Base-by-base conservation (phyloP, 2,113 vertebrate genomes). In the Proteles cristata region DNA sequence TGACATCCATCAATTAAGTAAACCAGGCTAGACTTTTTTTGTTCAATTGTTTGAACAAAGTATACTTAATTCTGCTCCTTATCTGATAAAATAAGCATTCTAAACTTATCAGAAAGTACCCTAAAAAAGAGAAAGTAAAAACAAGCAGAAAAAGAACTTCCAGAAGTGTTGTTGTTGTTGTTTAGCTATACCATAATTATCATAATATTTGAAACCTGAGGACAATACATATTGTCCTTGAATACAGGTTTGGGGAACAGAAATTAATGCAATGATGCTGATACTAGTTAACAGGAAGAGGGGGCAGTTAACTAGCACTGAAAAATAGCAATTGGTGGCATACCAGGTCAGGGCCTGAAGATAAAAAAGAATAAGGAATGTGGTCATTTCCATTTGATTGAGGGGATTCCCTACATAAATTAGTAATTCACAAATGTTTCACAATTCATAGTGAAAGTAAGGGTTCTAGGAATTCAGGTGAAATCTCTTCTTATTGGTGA, bases 171-270 rank as follows among this genome's bases (percentile, higher is more conserved):
- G 39, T 43, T 66, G 28, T 43, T 35, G 28, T 68, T 68, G 85
- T 25, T 74, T 11, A 88, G 39, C 33, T 55, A 16, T 9, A 61
- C n/a, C n/a, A 39, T 71, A 93, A 61, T 21, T 90, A 87, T 68
- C 35, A 90, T 26, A 93, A 66, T 81, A 81, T 28, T 43, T 96
- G 58, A 86, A 97, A 89, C 8, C 48, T 66, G 17, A 87, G 39
- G 43, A 86, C 19, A 76, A 69, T n/a, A 82, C 73, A 73, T 79
- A 48, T 11, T 82, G 21, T 71, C 94, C 39, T 88, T 48, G 48
- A 68, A 23, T 66, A 26, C 4, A 85, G 4, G 31, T 82, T 53
- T 92, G 45, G 21, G 19, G 77, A 73, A 82, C 3, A 50, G 33
- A 93, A 96, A 76, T 94, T 69, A 55, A 69, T 25, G 26, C 48